These are phyloP conservation scores for Pseudomugil gertrudae DNA, from an alignment of 2,797 vertebrate species.

Conservation along the genomic window DNA sequence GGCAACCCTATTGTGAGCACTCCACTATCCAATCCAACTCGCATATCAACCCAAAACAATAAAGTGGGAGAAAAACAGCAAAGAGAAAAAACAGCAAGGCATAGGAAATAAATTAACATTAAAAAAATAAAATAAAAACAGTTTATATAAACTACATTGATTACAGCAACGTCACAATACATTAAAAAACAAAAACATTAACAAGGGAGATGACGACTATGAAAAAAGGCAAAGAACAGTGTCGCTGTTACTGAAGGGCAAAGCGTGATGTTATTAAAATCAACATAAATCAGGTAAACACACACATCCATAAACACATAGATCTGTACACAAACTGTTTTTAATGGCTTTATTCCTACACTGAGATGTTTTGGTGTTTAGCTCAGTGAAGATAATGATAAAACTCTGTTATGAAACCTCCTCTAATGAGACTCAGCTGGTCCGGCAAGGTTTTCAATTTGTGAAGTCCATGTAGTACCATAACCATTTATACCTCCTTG, in stretches of 20 bases:
- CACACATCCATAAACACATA: conserved; percentile 7
- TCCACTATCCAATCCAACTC: conserved; percentile 86
- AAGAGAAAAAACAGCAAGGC: conserved; percentile 77
- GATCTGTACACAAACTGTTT: neutral
- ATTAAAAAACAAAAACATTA: conserved; percentile 68
- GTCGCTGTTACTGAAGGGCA: conserved; percentile 82
- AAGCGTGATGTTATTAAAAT: conserved; percentile 48
- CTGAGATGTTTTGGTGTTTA: conserved; percentile 19
- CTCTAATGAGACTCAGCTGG: conserved; percentile 57
- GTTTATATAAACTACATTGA: conserved; percentile 54
- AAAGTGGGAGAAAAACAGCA: conserved; percentile 74
- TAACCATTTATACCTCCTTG: too few relatives aligned
- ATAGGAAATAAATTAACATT: conserved; percentile 61
- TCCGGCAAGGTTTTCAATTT: conserved; percentile 27
- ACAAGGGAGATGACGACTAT: conserved; percentile 9
- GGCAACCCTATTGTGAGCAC: conserved; percentile 97
- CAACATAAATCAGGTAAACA: neutral
- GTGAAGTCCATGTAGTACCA: neutral
- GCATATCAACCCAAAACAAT: conserved; percentile 85
- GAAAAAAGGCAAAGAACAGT: conserved; percentile 63
- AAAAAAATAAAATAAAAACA: conserved; percentile 64
- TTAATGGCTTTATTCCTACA: too few relatives aligned
- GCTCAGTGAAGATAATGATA: neutral
- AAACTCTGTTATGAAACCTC: conserved; percentile 24
- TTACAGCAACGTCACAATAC: conserved; percentile 85